These are phyloP conservation scores for Seriola quinqueradiata DNA, from an alignment of 2,113 vertebrate species.

Conservation along the genomic window DNA sequence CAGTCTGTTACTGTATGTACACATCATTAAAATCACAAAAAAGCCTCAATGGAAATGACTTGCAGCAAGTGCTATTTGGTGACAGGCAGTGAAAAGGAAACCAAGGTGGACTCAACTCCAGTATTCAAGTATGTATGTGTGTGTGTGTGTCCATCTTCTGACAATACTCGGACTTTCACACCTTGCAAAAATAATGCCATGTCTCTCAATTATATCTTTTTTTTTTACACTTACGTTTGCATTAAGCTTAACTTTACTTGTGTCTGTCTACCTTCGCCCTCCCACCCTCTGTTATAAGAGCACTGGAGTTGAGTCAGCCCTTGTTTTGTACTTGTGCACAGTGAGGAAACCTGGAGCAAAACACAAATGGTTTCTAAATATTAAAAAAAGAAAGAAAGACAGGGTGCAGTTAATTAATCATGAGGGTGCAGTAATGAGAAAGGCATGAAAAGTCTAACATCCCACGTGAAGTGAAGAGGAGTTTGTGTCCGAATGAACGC, in stretches of 20 bases:
- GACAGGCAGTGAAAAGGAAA: slow-evolving; percentile 40
- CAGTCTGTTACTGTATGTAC: slow-evolving; percentile 44
- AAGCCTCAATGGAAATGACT: slow-evolving; percentile 25
- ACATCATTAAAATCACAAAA: slow-evolving; percentile 42
- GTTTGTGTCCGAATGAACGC: neutral
- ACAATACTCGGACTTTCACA: slow-evolving; percentile 61
- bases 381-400: slow-evolving; percentile 24
- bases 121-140: slow-evolving; percentile 4
- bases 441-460: neutral
- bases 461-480: neutral
- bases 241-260: slow-evolving; percentile 56
- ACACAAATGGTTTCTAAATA: slow-evolving; percentile 40
- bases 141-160: slow-evolving; percentile 18
- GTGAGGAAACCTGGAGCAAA: slow-evolving; percentile 16
- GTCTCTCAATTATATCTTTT: slow-evolving; percentile 7
- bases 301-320: slow-evolving; percentile 63
- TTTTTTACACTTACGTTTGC: slow-evolving; percentile 57
- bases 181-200: slow-evolving; percentile 7
- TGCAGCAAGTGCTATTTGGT: slow-evolving; percentile 33
- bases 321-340: slow-evolving; percentile 41
- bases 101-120: slow-evolving; percentile 58
- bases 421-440: neutral
- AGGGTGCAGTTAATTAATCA: neutral
- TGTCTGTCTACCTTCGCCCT: slow-evolving; percentile 47
- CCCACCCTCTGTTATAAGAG: neutral